These are phyloP conservation scores for Sphaeramia orbicularis DNA, from an alignment of 2,797 vertebrate species.

Conservation along the genomic window DNA sequence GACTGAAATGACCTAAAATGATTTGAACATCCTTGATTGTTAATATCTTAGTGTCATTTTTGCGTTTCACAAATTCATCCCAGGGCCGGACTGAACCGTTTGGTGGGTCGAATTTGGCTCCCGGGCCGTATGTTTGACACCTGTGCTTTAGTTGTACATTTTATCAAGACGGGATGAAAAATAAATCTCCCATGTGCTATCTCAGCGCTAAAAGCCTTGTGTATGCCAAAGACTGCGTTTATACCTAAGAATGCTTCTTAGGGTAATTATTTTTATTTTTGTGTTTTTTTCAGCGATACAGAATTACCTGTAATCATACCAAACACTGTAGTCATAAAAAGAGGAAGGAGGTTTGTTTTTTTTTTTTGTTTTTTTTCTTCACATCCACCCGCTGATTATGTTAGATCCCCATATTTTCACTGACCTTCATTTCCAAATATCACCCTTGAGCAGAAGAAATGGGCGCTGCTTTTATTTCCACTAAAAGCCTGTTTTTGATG, in stretches of 20 bases:
- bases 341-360: neutral
- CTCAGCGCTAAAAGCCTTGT: neutral
- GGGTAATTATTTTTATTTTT: neutral
- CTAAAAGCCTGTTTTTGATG: conserved; percentile 5
- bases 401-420: neutral
- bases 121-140: too few relatives aligned
- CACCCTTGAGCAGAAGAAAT: too few relatives aligned
- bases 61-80: too few relatives aligned
- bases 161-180: neutral
- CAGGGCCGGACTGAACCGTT: too few relatives aligned
- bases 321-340: conserved; percentile 1
- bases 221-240: neutral
- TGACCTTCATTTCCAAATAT: too few relatives aligned
- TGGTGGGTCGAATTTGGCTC: too few relatives aligned
- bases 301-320: neutral
- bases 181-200: neutral
- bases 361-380: neutral
- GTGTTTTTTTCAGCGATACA: neutral
- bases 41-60: too few relatives aligned
- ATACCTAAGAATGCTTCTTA: neutral
- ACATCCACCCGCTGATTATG: neutral
- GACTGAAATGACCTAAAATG: too few relatives aligned
- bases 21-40: too few relatives aligned
- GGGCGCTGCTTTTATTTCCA: neutral
- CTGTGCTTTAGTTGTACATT: neutral